Evolutionary conservation across 2,113 vertebrate species (phyloP).

Genomic region (Mastomys coucha): DNA sequence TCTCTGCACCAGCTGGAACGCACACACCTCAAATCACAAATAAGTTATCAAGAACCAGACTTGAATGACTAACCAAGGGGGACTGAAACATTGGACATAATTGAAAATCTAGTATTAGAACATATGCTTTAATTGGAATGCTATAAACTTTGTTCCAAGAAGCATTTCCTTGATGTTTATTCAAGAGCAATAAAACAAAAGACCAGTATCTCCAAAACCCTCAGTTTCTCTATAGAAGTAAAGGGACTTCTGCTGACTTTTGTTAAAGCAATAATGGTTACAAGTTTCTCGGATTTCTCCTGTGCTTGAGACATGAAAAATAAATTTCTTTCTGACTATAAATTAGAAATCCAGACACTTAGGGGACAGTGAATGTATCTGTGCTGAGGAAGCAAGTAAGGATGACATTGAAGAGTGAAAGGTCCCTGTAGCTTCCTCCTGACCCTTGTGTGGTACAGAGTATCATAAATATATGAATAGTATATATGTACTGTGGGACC

Average conservation of each 20-base stretch:
- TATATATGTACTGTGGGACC: slow-evolving; percentile 51
- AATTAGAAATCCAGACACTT: slow-evolving; percentile 73
- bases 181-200: slow-evolving; percentile 69
- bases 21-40: slow-evolving; percentile 54
- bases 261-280: slow-evolving; percentile 44
- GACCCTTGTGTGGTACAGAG: not conserved
- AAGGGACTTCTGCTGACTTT: slow-evolving; percentile 62
- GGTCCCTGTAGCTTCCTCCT: slow-evolving; percentile 59
- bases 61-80: slow-evolving; percentile 45
- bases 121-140: slow-evolving; percentile 49
- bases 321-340: slow-evolving; percentile 71
- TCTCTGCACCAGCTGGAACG: not conserved
- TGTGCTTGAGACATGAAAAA: slow-evolving; percentile 75
- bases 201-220: slow-evolving; percentile 23
- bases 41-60: slow-evolving; percentile 57
- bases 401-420: slow-evolving; percentile 77
- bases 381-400: slow-evolving; percentile 76
- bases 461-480: slow-evolving; percentile 67
- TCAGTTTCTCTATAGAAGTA: slow-evolving; percentile 19
- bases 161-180: slow-evolving; percentile 68
- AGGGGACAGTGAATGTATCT: slow-evolving; percentile 74
- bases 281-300: slow-evolving; percentile 60
- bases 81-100: not conserved
- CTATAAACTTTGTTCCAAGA: slow-evolving; percentile 62
- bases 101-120: not conserved